phyloP scores from a whole-genome alignment of 2,888 invertebrate species.

The Dryobota labecula region DNA sequence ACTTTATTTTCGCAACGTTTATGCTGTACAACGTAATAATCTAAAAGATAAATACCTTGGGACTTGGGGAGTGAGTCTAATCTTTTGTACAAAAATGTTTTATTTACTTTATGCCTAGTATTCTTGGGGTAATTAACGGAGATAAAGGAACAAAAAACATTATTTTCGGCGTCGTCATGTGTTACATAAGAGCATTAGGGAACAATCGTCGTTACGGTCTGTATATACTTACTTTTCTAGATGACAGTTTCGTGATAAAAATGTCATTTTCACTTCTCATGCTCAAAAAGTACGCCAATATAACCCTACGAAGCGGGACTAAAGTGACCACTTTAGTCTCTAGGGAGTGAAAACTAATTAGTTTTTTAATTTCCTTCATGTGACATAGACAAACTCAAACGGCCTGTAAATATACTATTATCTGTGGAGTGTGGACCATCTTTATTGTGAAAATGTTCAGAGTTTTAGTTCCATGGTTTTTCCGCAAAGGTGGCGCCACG shows the following conservation, averaged over 20 bases:
- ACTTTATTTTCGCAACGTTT: constrained; percentile 29
- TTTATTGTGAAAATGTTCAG: too few species aligned
- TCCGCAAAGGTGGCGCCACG: too few species aligned
- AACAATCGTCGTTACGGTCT: neutral
- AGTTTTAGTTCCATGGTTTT: too few species aligned
- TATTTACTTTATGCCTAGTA: constrained; percentile 11
- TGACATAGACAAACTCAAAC: too few species aligned
- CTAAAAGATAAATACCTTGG: constrained; percentile 30
- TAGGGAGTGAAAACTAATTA: too few species aligned
- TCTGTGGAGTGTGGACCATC: too few species aligned
- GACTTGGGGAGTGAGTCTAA: constrained; percentile 11
- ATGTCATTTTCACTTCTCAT: too few species aligned
- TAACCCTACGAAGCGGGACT: too few species aligned
- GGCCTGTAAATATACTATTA: too few species aligned
- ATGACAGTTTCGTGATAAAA: neutral
- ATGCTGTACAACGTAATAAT: constrained; percentile 13
- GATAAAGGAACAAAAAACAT: constrained; percentile 11
- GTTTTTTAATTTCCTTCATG: too few species aligned
- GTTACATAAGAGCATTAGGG: constrained; percentile 10
- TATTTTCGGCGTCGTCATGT: constrained; percentile 22
- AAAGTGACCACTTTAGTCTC: too few species aligned
- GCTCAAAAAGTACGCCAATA: too few species aligned
- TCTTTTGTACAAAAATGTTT: constrained; percentile 33
- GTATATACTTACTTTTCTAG: neutral
- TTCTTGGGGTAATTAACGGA: constrained; percentile 27